A percentile compares a stretch with the other conserved stretches of the same genome.
These are phyloP conservation scores for Drosophila dives DNA, from an alignment of 2,888 invertebrate species.

Conservation along the genomic window DNA sequence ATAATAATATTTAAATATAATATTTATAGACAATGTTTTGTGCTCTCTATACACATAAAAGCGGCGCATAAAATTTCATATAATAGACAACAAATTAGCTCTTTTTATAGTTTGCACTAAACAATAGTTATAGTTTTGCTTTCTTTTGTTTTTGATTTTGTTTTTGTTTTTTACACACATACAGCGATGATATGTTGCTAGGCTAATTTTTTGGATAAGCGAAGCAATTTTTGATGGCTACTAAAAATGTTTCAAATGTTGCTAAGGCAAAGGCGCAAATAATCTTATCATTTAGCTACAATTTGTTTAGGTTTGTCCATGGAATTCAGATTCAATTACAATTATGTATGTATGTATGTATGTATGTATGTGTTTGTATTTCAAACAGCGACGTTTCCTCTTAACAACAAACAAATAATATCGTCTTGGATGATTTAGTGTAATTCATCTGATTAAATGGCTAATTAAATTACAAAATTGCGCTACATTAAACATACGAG, in stretches of 20 bases:
- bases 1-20: slow-evolving; percentile 25
- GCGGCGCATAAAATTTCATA: slow-evolving; percentile 67
- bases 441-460: slow-evolving; percentile 20
- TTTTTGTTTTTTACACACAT: slow-evolving; percentile 36
- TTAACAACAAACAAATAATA: slow-evolving; percentile 56
- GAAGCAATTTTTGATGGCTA: slow-evolving; percentile 49
- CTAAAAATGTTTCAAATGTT: slow-evolving; percentile 46
- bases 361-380: background rate
- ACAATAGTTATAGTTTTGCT: slow-evolving; percentile 44
- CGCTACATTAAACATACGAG: slow-evolving; percentile 68
- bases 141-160: slow-evolving; percentile 25
- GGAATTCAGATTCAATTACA: slow-evolving; percentile 29
- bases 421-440: slow-evolving; percentile 24
- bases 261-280: slow-evolving; percentile 73
- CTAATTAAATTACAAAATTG: slow-evolving; percentile 76
- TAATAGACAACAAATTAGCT: slow-evolving; percentile 73
- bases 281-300: slow-evolving; percentile 49
- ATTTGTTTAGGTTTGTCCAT: slow-evolving; percentile 1
- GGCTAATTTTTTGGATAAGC: slow-evolving; percentile 49
- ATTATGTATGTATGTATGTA: slow-evolving; percentile 1
- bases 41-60: slow-evolving; percentile 58
- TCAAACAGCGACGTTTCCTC: slow-evolving; percentile 8
- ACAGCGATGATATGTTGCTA: slow-evolving; percentile 66
- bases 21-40: slow-evolving; percentile 46
- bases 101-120: slow-evolving; percentile 50